Evolutionary conservation across 2,888 invertebrate genomes (phyloP), one percentile per base, ranked within the genome.

Genomic region (Taphrorychus bicolor): DNA sequence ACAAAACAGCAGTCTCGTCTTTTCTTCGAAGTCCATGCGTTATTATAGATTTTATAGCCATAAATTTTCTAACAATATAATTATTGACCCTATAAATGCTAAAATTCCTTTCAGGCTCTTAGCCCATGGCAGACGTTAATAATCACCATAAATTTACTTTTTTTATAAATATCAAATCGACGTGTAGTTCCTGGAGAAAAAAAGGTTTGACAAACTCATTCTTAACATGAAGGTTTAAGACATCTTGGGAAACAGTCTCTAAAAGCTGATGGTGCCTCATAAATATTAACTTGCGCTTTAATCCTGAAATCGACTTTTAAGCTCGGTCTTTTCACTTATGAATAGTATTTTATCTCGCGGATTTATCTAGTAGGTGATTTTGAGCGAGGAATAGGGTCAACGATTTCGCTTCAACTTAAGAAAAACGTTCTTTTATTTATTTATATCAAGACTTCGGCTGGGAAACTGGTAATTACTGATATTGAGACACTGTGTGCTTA

Each of bases 41-140:
- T 59, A 69, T 69, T 69, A 69, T 69, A 69, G 59, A 69, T 64
- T 69, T 45, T 65, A 54, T 69, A 69, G 60, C 69, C 64, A 69
- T 69, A 69, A 64, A 69, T 64, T 69, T 45, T 65, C 59, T 69
- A 69, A 65, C 69, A 69, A 69, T 69, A 69, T 69, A 68, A 68
- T 62, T 62, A 68, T 53, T 66, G 53, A 56, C 56, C 66, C 49
- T 48, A 60, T 66, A 45, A 14, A 45, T 14, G 17, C 14, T 45
- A 2, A 17, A 45, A 16, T 45, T 45, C 45, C 16, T 32, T 32
- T 32, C 32, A 7, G 11, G 3, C 3, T 32, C 32, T 3, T 7
- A 32, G 11, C n/a, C n/a, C n/a, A 32, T 32, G 32, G 32, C 32
- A 11, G 32, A 32, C 32, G 32, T 32, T 32, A 32, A 32, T 32